A percentile compares a stretch with the other conserved stretches of the same genome.
Conservation (phyloP, 2,888 invertebrate species). For the Drosophila imparisetae region DNA sequence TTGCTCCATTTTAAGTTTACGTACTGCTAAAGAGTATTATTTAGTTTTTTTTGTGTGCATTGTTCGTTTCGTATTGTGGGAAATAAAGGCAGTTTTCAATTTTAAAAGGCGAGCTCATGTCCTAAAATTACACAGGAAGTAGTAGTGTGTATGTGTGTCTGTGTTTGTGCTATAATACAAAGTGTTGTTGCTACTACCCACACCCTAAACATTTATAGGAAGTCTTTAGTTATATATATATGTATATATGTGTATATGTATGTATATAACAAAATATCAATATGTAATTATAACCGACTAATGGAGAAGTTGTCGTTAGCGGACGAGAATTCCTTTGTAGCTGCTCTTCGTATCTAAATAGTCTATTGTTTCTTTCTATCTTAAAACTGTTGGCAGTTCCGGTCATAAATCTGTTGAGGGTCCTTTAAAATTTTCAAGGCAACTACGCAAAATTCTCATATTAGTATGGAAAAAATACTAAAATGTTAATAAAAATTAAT, state of each 20-base stretch:
- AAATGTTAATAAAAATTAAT: conserved; percentile 68
- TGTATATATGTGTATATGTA: conserved; percentile 23
- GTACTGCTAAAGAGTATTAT: conserved; percentile 71
- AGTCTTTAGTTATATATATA: conserved; percentile 64
- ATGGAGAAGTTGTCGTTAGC: conserved; percentile 83
- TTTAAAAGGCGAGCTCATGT: conserved; percentile 62
- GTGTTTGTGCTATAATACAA: conserved; percentile 75
- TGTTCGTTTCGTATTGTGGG: conserved; percentile 58
- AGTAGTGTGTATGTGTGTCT: conserved; percentile 54
- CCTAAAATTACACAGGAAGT: conserved; percentile 67
- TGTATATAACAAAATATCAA: conserved; percentile 53
- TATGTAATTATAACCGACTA: conserved; percentile 77
- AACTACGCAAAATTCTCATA: conserved; percentile 80
- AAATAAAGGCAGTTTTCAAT: conserved; percentile 75
- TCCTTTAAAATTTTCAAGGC: conserved; percentile 18
- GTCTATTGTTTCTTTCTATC: conserved; percentile 20
- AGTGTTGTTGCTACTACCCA: conserved; percentile 72
- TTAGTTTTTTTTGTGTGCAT: conserved; percentile 56
- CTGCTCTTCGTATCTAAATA: conserved; percentile 33
- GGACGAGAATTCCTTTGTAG: conserved; percentile 81
- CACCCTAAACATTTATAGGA: conserved; percentile 78
- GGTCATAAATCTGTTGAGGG: conserved; percentile 32
- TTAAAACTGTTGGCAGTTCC: conserved; percentile 71
- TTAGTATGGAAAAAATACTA: conserved; percentile 69
- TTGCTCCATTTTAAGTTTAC: conserved; percentile 28